Base-by-base conservation (phyloP, 2,113 vertebrate species). In the Oncorhynchus masou region DNA sequence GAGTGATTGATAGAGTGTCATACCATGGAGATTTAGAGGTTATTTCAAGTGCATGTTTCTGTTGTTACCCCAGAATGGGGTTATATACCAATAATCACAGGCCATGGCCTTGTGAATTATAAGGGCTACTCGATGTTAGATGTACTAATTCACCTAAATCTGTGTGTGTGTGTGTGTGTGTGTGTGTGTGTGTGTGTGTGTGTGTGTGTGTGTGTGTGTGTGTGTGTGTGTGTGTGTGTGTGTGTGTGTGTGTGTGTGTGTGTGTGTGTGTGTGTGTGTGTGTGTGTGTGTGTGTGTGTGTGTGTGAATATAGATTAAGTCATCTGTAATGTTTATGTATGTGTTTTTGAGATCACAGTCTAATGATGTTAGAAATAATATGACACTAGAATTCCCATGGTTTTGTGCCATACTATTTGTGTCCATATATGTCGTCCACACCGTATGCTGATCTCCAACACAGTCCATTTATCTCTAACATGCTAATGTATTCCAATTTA, bases 21-120 rank as follows among this genome's bases (percentile, higher is more conserved):
- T 6, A 34, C 15, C 5, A 31, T 31, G 15, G 67, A 34, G 19
- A 20, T 45, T 66, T 57, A 73, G 73, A 48, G 74, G 48, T 64
- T 64, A 54, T 65, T 15, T 45, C 69, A 49, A 49, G 54, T 62
- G 49, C 51, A 68, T 72, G 31, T 45, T 70, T 83, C 65, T 22
- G 19, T 69, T 70, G 68, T 88, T 86, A 87, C 89, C 81, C 79
- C 83, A 68, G 8, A 84, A 78, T 87, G 88, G 91, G 90, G 91
- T 90, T 90, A 83, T 88, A 84, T 11, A 83, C 77, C 77, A 89
- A 90, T 91, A 89, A 90, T 91, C 91, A 89, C 87, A 82, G 86
- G 89, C 86, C 13, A 13, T 16, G 12, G 78, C 86, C 90, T 90
- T 59, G 90, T 91, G 90, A 91, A 87, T 86, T 83, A 77, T 81